A percentile compares a stretch with the other conserved stretches of the same genome.
phyloP scores from a whole-genome alignment of 2,113 vertebrate genomes.

The Neolamprologus variostigma region DNA sequence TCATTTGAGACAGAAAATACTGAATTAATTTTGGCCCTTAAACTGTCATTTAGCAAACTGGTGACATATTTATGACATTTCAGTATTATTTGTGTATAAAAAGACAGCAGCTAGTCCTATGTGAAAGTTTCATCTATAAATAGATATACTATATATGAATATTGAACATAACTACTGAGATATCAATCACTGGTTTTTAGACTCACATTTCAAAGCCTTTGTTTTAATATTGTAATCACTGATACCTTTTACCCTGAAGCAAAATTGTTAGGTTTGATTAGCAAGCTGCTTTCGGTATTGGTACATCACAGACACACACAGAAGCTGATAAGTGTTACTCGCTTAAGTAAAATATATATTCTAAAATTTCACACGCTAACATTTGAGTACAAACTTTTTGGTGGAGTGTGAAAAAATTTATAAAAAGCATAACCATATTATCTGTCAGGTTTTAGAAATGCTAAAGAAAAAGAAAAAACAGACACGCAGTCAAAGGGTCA shows the following conservation, averaged over 20 bases:
- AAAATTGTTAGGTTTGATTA: neutral
- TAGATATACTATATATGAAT: neutral
- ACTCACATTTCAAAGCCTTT: neutral
- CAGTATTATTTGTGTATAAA: neutral
- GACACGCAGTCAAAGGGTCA: neutral
- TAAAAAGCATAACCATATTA: neutral
- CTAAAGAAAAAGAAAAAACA: neutral
- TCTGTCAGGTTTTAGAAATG: neutral
- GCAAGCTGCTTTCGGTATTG: neutral
- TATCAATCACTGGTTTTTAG: neutral
- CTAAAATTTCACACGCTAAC: neutral
- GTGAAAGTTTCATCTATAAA: neutral
- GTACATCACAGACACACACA: neutral
- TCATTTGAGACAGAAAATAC: neutral
- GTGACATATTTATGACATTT: neutral
- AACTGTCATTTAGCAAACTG: neutral
- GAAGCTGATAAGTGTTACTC: neutral
- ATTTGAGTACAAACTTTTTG: neutral
- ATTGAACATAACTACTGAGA: neutral
- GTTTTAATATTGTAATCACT: neutral
- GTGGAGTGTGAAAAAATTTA: neutral
- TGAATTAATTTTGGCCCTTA: neutral
- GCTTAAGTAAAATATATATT: neutral
- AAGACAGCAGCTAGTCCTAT: neutral
- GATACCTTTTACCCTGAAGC: neutral